A percentile compares a stretch with the other conserved stretches of the same genome.
phyloP scores from a whole-genome alignment of 2,797 vertebrate genomes.

The Anabas testudineus region DNA sequence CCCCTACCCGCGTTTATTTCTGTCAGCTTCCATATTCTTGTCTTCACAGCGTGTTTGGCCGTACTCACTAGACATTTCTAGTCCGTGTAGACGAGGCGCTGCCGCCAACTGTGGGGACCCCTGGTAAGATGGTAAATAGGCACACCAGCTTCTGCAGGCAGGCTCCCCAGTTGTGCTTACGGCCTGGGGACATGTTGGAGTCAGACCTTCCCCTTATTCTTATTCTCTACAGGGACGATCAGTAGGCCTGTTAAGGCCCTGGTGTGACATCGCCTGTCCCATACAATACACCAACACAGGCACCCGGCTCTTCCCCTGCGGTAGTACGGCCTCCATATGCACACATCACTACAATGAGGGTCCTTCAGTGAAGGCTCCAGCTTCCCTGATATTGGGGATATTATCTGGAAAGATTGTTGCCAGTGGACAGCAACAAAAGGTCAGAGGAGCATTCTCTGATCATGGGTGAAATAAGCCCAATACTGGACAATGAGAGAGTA shows the following conservation, averaged over 20 bases:
- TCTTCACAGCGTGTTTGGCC: slow-evolving; percentile 82
- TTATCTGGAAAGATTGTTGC: slow-evolving; percentile 79
- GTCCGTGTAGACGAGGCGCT: slow-evolving; percentile 71
- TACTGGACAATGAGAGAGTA: slow-evolving; percentile 1
- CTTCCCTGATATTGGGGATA: slow-evolving; percentile 69
- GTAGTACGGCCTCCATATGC: slow-evolving; percentile 82
- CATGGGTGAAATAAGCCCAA: slow-evolving; percentile 60
- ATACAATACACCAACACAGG: slow-evolving; percentile 68
- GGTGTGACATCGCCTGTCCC: slow-evolving; percentile 81
- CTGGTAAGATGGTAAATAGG: slow-evolving; percentile 81
- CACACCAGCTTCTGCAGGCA: slow-evolving; percentile 80
- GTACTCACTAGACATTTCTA: slow-evolving; percentile 78
- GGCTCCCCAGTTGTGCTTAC: slow-evolving; percentile 59
- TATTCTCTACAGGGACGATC: slow-evolving; percentile 78
- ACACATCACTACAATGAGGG: slow-evolving; percentile 81
- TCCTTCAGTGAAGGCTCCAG: slow-evolving; percentile 73
- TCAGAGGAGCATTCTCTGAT: slow-evolving; percentile 65
- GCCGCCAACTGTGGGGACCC: slow-evolving; percentile 69
- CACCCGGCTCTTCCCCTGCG: slow-evolving; percentile 65
- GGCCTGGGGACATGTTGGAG: slow-evolving; percentile 72
- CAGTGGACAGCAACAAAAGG: slow-evolving; percentile 75
- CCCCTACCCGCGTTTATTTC: slow-evolving; percentile 83
- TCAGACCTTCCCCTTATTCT: slow-evolving; percentile 74
- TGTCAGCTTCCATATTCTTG: slow-evolving; percentile 89
- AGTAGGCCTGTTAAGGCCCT: slow-evolving; percentile 67